A percentile compares a stretch with the other conserved stretches of the same genome.
Evolutionary conservation across 2,113 vertebrate species (phyloP).

Genomic region (Oncorhynchus tshawytscha): DNA sequence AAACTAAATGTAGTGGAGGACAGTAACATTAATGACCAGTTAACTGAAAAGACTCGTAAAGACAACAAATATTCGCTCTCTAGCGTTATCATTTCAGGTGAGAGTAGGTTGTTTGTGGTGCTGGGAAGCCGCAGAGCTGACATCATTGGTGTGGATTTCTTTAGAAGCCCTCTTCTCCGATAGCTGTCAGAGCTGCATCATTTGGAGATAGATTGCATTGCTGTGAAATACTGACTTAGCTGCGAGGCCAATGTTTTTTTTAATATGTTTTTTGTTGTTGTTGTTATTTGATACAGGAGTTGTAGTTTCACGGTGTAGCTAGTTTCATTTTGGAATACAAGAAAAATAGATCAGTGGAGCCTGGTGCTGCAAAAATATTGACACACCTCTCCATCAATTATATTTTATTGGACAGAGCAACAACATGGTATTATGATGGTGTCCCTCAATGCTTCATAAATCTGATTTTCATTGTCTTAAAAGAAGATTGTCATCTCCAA

Average conservation of each 20-base stretch:
- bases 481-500: background rate
- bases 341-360: background rate
- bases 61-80: slow-evolving; percentile 1
- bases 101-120: slow-evolving; percentile 11
- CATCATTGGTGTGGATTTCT: slow-evolving; percentile 8
- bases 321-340: slow-evolving; percentile 20
- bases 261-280: background rate
- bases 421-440: background rate
- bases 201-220: slow-evolving; percentile 34
- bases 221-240: background rate
- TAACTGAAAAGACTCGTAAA: background rate
- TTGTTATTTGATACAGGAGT: background rate
- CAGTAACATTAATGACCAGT: slow-evolving; percentile 2
- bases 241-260: background rate
- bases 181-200: slow-evolving; percentile 28
- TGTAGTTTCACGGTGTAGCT: background rate
- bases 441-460: background rate
- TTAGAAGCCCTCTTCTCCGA: background rate
- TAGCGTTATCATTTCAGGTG: slow-evolving; percentile 5
- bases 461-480: background rate
- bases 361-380: background rate
- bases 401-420: background rate
- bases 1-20: background rate
- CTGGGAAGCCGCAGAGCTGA: slow-evolving; percentile 9
- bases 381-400: background rate